Conservation (phyloP, 2,888 invertebrate genomes). For the Athripsodes cinereus region DNA sequence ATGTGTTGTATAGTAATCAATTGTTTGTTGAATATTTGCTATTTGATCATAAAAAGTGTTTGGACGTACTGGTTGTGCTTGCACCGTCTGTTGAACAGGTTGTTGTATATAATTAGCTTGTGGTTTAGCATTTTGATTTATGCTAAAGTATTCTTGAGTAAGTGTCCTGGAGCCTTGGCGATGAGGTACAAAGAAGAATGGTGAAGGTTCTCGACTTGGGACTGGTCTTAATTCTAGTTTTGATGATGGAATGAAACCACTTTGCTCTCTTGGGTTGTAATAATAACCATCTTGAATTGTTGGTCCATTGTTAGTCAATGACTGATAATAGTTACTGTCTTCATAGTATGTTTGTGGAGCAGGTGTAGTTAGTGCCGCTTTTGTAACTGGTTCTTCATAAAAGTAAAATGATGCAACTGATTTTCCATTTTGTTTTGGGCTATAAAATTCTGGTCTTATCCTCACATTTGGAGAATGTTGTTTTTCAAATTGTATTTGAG, state of each 20-base stretch:
- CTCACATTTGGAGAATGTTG: conserved; percentile 30
- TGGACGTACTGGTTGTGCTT: conserved; percentile 39
- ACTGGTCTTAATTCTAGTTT: conserved; percentile 46
- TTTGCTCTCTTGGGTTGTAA: conserved; percentile 37
- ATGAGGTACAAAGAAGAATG: conserved; percentile 45
- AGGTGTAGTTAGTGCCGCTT: conserved; percentile 46
- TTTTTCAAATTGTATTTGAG: conserved; percentile 45
- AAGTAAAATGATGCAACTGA: conserved; percentile 60
- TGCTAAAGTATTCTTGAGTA: conserved; percentile 50
- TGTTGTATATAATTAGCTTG: conserved; percentile 33
- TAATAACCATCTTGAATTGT: conserved; percentile 43
- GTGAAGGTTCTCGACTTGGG: conserved; percentile 26
- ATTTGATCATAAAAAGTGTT: conserved; percentile 60
- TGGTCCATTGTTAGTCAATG: conserved; percentile 18
- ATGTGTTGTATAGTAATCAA: conserved; percentile 55
- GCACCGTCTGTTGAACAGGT: conserved; percentile 20
- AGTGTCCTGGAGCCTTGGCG: conserved; percentile 48
- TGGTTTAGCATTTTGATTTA: conserved; percentile 43
- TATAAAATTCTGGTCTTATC: conserved; percentile 25
- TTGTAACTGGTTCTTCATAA: conserved; percentile 53
- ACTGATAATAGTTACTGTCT: conserved; percentile 35
- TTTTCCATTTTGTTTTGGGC: conserved; percentile 38
- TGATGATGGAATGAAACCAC: conserved; percentile 39
- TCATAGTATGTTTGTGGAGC: conserved; percentile 49
- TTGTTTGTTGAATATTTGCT: conserved; percentile 58